Base-by-base conservation (phyloP, 2,113 vertebrate species). In the Otocyon megalotis region DNA sequence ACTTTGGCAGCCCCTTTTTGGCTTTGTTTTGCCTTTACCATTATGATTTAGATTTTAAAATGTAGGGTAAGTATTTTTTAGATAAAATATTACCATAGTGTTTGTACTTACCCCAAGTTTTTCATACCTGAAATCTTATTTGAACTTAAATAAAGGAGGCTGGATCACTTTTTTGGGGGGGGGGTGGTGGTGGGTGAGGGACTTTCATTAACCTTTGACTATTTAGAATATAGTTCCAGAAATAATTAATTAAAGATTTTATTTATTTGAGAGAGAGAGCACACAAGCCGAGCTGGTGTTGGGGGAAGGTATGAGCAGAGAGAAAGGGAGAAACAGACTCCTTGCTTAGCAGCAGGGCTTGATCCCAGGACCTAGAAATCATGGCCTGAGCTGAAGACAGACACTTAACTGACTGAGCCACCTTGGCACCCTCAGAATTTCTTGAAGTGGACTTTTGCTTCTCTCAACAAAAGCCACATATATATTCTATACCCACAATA, bases 41-140 rank as follows among this genome's bases (percentile, higher is more conserved):
- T 54, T 79, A 26, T 76, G 43, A 48, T 83, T 95, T 86, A 22
- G 50, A 83, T 60, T 58, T 95, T 93, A 43, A 63, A 90, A 77
- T 72, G 13, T 85, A 48, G 32, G 4, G 3, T 86, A 82, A 88
- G 12, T 67, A 1, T 72, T 16, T 11, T 56, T 80, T 88, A 90
- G 24, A 67, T 88, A 84, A 69, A 10, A 22, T 91, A 67, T 65
- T 62, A 77, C 2, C 6, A 19, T 88, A 69, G 53, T 60, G 15
- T 82, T 87, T 90, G 10, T 86, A 90, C 32, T 93, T 93, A 81
- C 24, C 7, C 26, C 3, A 54, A 30, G 12, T 48, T 91, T 97
- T 95, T 93, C 4, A 17, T 92, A 50, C 48, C 67, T 88, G 43
- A 58, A 81, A 79, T 95, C 50, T 86, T 86, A 83, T 35, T 91